These are phyloP conservation scores for Caracal caracal DNA, from an alignment of 2,113 vertebrate genomes.

Conservation along the genomic window DNA sequence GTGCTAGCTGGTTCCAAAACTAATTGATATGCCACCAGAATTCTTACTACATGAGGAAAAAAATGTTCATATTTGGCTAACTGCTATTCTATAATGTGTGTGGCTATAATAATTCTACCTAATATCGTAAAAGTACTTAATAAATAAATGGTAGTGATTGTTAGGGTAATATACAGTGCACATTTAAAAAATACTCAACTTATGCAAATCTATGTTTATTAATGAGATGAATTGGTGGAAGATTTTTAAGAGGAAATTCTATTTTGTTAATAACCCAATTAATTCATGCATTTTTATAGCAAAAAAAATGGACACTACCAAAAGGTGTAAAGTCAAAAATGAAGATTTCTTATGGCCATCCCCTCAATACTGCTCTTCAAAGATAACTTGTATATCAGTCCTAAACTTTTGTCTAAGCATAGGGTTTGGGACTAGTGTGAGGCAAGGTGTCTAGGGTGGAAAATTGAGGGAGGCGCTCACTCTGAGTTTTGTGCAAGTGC, in stretches of 20 bases:
- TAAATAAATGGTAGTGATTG: not conserved
- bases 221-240: not conserved
- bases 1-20: not conserved
- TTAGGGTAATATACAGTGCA: not conserved
- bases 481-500: not conserved
- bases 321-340: not conserved
- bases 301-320: not conserved
- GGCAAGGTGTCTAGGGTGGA: not conserved
- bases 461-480: not conserved
- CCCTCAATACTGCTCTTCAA: not conserved
- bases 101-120: not conserved
- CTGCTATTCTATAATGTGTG: not conserved
- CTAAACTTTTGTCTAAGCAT: not conserved
- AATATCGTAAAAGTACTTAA: not conserved
- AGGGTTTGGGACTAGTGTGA: not conserved
- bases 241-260: not conserved
- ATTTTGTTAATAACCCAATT: conserved; percentile 15
- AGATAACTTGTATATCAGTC: not conserved
- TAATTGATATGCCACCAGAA: not conserved
- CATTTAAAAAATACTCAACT: not conserved
- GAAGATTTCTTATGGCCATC: not conserved
- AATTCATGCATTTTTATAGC: not conserved
- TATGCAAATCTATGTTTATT: not conserved
- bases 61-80: not conserved
- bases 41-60: not conserved